A percentile compares a stretch with the other conserved stretches of the same genome.
These are phyloP conservation scores for Agriopis aurantiaria DNA, from an alignment of 2,888 invertebrate genomes.

Conservation along the genomic window DNA sequence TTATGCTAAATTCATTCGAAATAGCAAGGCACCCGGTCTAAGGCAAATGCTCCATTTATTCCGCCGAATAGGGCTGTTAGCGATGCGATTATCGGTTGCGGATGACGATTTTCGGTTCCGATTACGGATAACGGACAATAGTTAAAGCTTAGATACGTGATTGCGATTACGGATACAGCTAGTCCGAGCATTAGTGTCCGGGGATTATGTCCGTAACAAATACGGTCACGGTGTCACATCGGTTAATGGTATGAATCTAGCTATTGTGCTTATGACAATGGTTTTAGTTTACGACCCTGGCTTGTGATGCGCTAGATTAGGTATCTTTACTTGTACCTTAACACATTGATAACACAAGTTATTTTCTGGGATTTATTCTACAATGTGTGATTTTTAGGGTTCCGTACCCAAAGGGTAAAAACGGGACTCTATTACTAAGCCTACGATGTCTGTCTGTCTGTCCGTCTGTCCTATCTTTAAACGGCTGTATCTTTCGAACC, in stretches of 20 bases:
- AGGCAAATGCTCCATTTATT: conserved; percentile 59
- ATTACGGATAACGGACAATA: conserved; percentile 44
- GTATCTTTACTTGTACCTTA: not conserved
- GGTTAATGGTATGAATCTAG: conserved; percentile 24
- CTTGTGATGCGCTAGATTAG: conserved; percentile 5
- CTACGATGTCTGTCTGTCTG: too few species aligned
- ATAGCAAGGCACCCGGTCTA: conserved; percentile 44
- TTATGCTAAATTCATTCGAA: conserved; percentile 64
- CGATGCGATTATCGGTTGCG: conserved; percentile 49
- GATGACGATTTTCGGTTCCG: conserved; percentile 49
- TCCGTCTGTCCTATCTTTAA: too few species aligned
- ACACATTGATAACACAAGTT: not conserved
- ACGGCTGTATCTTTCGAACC: too few species aligned
- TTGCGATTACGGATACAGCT: conserved; percentile 43
- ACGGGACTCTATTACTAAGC: too few species aligned
- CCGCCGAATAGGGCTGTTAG: conserved; percentile 48
- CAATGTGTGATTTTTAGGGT: too few species aligned
- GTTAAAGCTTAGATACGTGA: conserved; percentile 41
- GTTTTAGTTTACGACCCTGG: conserved; percentile 5
- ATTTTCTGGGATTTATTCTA: not conserved
- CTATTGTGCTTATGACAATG: conserved; percentile 24
- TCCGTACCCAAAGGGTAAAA: too few species aligned
- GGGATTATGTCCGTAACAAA: conserved; percentile 31
- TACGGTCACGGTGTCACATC: conserved; percentile 25
- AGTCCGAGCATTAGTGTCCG: conserved; percentile 30